Percentiles rank a stretch among this genome's conserved stretches.
These are phyloP conservation scores for Drosophila insularis DNA, from an alignment of 1,140 invertebrate genomes.

Conservation along the genomic window DNA sequence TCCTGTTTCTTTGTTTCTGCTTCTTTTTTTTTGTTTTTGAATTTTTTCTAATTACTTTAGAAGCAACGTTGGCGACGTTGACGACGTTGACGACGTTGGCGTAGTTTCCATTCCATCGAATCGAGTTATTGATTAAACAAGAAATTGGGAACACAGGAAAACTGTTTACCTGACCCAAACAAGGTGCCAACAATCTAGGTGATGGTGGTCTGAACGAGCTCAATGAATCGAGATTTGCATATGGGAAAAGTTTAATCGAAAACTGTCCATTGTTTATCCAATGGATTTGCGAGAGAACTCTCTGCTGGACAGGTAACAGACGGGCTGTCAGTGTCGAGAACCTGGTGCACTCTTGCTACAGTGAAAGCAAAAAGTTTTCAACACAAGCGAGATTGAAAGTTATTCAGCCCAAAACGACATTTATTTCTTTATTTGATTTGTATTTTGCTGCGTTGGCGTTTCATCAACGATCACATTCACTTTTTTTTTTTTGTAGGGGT, in stretches of 20 bases:
- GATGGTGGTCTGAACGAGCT: neutral
- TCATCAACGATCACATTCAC: constrained; percentile 54
- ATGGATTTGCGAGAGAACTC: constrained; percentile 12
- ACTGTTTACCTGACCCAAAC: constrained; percentile 19
- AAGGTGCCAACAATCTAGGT: neutral
- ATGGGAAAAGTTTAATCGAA: neutral
- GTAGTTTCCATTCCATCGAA: neutral
- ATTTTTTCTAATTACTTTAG: constrained; percentile 6
- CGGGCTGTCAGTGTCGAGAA: neutral
- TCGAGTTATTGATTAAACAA: constrained; percentile 50
- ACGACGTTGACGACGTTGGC: neutral
- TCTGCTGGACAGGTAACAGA: constrained; percentile 35
- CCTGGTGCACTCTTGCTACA: neutral
- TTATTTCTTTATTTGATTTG: constrained; percentile 9
- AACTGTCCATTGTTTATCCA: neutral
- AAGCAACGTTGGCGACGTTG: neutral
- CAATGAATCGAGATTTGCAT: constrained; percentile 5
- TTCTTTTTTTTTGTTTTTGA: neutral
- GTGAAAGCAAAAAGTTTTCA: neutral
- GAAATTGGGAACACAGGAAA: constrained; percentile 14
- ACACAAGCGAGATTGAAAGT: neutral
- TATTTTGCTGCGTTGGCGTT: constrained; percentile 43
- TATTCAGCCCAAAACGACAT: constrained; percentile 8
- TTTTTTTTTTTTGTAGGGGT: constrained; percentile 32
- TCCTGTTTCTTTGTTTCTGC: constrained; percentile 4